Conservation (phyloP, 2,888 invertebrate genomes). For the Epirrhoe tristata region DNA sequence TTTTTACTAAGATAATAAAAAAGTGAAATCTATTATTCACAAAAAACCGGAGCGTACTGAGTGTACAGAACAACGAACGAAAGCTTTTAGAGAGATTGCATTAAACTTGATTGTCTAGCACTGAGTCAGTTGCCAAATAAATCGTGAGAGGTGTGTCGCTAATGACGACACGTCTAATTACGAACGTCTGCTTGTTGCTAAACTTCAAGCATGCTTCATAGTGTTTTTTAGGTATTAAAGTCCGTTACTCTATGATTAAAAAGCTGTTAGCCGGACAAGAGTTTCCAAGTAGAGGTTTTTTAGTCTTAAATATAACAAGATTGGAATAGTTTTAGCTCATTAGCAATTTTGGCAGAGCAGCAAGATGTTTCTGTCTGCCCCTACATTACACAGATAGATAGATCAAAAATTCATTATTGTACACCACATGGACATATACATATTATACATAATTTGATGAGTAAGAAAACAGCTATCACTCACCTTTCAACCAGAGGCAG, state of each 20-base stretch:
- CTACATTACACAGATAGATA: no score
- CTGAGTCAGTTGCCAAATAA: conserved; percentile 54
- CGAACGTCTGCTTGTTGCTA: conserved; percentile 45
- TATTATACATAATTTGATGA: background rate
- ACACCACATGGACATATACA: no score
- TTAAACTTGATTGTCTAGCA: conserved; percentile 41
- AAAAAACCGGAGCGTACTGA: background rate
- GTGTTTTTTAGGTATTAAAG: conserved; percentile 1
- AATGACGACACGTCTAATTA: conserved; percentile 58
- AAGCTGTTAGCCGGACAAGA: background rate
- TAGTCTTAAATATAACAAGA: background rate
- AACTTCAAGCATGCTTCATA: conserved; percentile 31
- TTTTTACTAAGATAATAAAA: background rate
- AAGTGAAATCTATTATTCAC: background rate
- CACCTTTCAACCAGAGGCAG: conserved; percentile 91
- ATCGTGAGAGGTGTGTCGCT: conserved; percentile 54
- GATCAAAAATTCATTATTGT: no score
- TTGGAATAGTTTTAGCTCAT: background rate
- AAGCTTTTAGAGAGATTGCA: conserved; percentile 25
- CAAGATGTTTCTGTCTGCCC: no score
- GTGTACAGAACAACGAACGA: conserved; percentile 6
- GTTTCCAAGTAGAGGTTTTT: background rate
- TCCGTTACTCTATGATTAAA: background rate
- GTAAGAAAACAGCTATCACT: conserved; percentile 46
- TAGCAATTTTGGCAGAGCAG: background rate